Percentiles rank a stretch among this genome's conserved stretches.
Conservation (phyloP, 2,113 vertebrate species). For the Oreochromis aureus region DNA sequence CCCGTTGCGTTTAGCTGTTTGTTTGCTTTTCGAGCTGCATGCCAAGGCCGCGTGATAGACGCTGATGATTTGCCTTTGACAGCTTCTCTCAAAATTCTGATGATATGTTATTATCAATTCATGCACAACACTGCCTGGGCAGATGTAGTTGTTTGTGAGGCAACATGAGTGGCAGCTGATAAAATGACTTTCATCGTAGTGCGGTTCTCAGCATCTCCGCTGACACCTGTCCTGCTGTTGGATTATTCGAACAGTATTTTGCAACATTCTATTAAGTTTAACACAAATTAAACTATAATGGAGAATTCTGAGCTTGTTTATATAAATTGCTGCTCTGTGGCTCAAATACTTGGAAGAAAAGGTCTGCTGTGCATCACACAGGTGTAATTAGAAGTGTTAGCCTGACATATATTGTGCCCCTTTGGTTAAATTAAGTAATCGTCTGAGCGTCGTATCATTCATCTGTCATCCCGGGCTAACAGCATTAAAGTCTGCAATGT, state of each 20-base stretch:
- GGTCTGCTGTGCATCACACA: constrained; percentile 32
- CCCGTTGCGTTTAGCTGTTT: neutral
- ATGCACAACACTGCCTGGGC: constrained; percentile 1
- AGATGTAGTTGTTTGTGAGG: constrained; percentile 19
- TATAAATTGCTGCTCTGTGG: constrained; percentile 28
- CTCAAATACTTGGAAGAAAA: constrained; percentile 14
- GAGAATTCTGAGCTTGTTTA: neutral
- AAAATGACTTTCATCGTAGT: constrained; percentile 27
- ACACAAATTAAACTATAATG: constrained; percentile 26
- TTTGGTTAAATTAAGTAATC: constrained; percentile 57
- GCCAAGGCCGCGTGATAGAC: neutral
- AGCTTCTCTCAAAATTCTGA: constrained; percentile 17
- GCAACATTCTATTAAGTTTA: constrained; percentile 15
- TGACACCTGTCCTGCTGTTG: constrained; percentile 13
- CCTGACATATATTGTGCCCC: constrained; percentile 34
- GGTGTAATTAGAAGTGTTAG: constrained; percentile 61
- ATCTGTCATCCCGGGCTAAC: constrained; percentile 58
- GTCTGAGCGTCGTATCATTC: constrained; percentile 38
- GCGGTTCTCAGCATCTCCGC: constrained; percentile 2
- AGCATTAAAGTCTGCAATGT: constrained; percentile 39
- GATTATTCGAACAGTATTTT: constrained; percentile 1
- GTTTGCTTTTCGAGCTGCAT: neutral
- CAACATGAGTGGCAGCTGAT: constrained; percentile 31
- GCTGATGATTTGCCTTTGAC: constrained; percentile 18
- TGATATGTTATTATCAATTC: constrained; percentile 31